Evolutionary conservation across 2,888 invertebrate species (phyloP), one percentile per base, ranked within the genome.

Genomic region (Oscheius sp.): DNA sequence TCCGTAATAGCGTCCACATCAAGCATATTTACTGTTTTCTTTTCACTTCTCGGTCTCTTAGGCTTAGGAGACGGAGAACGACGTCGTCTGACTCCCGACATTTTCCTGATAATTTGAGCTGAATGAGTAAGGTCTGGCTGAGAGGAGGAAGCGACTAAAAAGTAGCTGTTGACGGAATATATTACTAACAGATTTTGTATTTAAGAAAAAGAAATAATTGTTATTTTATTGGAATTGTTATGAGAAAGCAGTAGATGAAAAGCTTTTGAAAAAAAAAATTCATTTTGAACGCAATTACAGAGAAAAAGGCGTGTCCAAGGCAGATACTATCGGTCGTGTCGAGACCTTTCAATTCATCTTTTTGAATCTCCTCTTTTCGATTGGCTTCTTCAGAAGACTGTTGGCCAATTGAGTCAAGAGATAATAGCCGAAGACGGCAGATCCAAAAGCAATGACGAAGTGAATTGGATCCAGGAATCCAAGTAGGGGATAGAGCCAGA

Each of bases 401-500:
- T 61, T 42, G 12, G 27, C 61, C 45, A 61, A 27, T 67, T 91
- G 87, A 87, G 93, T 94, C 79, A 93, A 89, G 2, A 88, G 88
- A 55, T 93, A 88, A 72, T 91, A 90, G 12, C 90, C 89, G 10
- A 90, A 79, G 15, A 83, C 81, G 5, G 81, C 82, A 4, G 71
- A 79, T 8, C 80, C 81, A 86, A 94, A 92, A 88, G 95, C 95
- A 10, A 91, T 87, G 65, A 92, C 89, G 85, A 93, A 90, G 75
- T 92, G 87, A 15, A 92, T 91, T 6, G 86, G 91, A 89, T 84
- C 91, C 50, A 96, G 88, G 0, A 93, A 92, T 70, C 91, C 91
- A 76, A 96, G 89, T 52, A 96, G 90, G 0, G 95, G 95, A 87
- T 96, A 96, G 0, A 95, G 94, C 96, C 96, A 96, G 75, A 91